Evolutionary conservation across 2,888 invertebrate genomes (phyloP), one percentile per base, ranked within the genome.

Genomic region (Epicampocera succincta): DNA sequence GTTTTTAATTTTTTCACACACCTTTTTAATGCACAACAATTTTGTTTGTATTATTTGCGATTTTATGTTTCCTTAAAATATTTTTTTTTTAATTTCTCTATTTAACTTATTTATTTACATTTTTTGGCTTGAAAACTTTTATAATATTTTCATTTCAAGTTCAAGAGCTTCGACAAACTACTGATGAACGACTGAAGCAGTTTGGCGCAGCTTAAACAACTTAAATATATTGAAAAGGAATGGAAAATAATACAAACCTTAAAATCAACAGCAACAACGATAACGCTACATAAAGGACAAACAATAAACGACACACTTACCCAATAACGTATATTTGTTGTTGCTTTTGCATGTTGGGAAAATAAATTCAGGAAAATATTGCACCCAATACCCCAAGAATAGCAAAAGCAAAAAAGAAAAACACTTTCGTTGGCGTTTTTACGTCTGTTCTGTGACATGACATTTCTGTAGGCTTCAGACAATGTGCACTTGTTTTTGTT

Each of bases 111-210:
- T 52, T 50, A 42, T n/a, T 44, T 38, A 40, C 15, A 1, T 73
- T 44, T 54, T 19, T 11, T 15, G 15, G 6, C 13, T 63, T 13
- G 3, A 48, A 17, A 29, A 33, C 0, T 8, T 17, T 52, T 69
- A 58, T 68, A n/a, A 33, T 42, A 54, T 19, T 17, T 42, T 44
- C 11, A 76, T 84, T 84, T 84, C 84, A 84, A 84, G 84, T 84
- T 84, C 84, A 84, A 84, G 84, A 84, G 84, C 84, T 84, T 78
- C 80, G 80, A 71, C 48, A 81, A 80, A 83, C 84, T 71, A 84
- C 79, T 76, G 73, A 79, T 66, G 80, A 84, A 78, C 76, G 83
- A 84, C 84, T 84, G 80, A 84, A 79, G 42, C 68, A 63, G 74
- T 78, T 75, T 73, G 72, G 56, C 78, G 80, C 68, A 60, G 78